Conservation (phyloP, 2,888 invertebrate genomes). For the Phorcus lineatus region DNA sequence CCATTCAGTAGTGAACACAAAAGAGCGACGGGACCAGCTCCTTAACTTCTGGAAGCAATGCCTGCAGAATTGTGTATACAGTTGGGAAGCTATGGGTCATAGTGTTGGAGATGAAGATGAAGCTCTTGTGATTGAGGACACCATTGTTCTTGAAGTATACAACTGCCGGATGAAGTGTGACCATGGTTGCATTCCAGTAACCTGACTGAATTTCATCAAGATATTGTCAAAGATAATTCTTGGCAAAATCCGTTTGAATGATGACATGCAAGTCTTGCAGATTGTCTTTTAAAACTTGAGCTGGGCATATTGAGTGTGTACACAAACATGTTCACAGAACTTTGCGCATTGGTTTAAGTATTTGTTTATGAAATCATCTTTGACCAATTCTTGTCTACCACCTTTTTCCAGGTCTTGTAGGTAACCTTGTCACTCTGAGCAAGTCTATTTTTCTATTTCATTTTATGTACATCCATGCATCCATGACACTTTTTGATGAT, state of each 20-base stretch:
- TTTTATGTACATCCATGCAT: too few relatives aligned
- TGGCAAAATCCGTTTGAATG: neutral
- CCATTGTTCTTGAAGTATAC: neutral
- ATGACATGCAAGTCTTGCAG: neutral
- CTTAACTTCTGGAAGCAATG: neutral
- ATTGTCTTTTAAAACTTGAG: neutral
- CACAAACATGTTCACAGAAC: neutral
- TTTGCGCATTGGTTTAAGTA: neutral
- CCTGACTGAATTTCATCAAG: neutral
- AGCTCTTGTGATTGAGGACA: neutral
- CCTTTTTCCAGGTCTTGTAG: too few relatives aligned
- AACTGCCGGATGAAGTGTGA: neutral
- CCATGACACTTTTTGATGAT: too few relatives aligned
- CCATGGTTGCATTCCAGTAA: neutral
- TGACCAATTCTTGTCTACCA: too few relatives aligned
- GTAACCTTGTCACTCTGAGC: too few relatives aligned
- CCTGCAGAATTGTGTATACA: neutral
- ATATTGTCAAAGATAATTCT: neutral
- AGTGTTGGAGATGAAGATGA: neutral
- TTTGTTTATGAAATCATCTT: too few relatives aligned
- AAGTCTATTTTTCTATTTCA: too few relatives aligned
- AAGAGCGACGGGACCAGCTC: too few relatives aligned
- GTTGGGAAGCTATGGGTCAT: neutral
- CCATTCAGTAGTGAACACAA: too few relatives aligned
- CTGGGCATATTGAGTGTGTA: neutral